A percentile compares a stretch with the other conserved stretches of the same genome.
These are phyloP conservation scores for Harpegnathos saltator DNA, from an alignment of 1,140 invertebrate genomes.

Conservation along the genomic window DNA sequence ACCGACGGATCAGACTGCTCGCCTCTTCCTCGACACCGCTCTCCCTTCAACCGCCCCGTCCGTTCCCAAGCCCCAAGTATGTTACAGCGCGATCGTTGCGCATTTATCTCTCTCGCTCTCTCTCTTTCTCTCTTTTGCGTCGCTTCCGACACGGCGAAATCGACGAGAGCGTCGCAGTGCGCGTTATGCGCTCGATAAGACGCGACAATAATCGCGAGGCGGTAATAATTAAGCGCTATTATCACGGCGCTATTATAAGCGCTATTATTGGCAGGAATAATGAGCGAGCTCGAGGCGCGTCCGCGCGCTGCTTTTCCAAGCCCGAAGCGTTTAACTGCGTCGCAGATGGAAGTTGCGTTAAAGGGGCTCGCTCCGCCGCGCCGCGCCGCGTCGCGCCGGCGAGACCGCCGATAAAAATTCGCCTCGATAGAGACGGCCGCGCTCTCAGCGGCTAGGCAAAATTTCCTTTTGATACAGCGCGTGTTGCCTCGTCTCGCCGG, in stretches of 20 bases:
- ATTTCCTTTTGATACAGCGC: conserved; percentile 9
- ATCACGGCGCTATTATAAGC: conserved; percentile 11
- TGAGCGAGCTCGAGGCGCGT: background rate
- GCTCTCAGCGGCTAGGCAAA: background rate
- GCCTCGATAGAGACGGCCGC: conserved; percentile 40
- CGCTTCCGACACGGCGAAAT: too few relatives aligned
- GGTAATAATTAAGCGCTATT: conserved; percentile 17
- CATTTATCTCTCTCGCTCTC: too few relatives aligned
- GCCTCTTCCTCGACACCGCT: background rate
- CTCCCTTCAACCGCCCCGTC: background rate
- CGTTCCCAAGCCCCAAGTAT: background rate
- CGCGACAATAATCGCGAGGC: background rate
- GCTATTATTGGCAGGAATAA: conserved; percentile 21
- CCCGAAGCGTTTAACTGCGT: conserved; percentile 46
- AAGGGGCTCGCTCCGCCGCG: conserved; percentile 43
- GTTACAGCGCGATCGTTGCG: too few relatives aligned
- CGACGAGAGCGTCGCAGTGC: too few relatives aligned
- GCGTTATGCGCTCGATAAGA: too few relatives aligned
- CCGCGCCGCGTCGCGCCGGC: conserved; percentile 42
- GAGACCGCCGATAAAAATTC: conserved; percentile 20
- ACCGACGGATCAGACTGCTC: background rate
- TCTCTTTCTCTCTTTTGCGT: too few relatives aligned
- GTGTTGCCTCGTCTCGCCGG: background rate
- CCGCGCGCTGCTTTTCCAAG: background rate
- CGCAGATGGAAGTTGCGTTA: conserved; percentile 44